These are phyloP conservation scores for Drosophila pachea DNA, from an alignment of 1,140 invertebrate species.

Conservation along the genomic window DNA sequence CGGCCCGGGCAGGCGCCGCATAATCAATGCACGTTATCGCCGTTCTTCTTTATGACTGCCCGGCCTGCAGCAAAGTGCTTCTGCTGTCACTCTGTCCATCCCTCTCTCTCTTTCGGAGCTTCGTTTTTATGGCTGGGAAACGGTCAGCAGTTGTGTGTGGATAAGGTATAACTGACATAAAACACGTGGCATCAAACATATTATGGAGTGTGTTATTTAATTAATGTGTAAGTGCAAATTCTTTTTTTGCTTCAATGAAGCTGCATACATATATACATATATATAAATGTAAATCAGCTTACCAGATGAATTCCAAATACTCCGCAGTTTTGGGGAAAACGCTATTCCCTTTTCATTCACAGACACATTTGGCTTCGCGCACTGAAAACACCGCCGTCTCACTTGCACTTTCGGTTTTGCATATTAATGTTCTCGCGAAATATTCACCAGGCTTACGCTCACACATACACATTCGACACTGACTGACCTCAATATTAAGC, in stretches of 20 bases:
- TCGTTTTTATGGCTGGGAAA: conserved; percentile 21
- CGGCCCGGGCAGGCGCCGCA: conserved; percentile 38
- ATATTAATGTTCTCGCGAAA: too few species aligned
- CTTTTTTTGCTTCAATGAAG: background rate
- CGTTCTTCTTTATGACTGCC: conserved; percentile 18
- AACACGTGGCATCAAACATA: background rate
- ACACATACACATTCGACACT: too few species aligned
- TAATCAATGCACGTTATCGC: conserved; percentile 39
- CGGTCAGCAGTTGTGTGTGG: conserved; percentile 5
- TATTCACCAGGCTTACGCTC: too few species aligned
- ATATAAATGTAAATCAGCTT: background rate
- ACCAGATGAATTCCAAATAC: too few species aligned
- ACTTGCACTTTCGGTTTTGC: background rate
- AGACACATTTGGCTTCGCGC: too few species aligned
- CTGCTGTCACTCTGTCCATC: background rate
- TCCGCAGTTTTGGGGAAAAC: too few species aligned
- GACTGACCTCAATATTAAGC: too few species aligned
- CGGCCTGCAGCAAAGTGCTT: conserved; percentile 5
- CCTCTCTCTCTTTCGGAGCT: conserved; percentile 3
- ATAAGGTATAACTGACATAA: background rate
- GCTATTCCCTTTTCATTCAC: too few species aligned
- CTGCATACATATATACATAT: background rate
- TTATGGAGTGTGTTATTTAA: too few species aligned
- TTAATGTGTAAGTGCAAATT: too few species aligned
- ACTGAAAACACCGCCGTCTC: background rate